Conservation (phyloP, 1,140 invertebrate genomes). For the Meloidogyne floridensis region DNA sequence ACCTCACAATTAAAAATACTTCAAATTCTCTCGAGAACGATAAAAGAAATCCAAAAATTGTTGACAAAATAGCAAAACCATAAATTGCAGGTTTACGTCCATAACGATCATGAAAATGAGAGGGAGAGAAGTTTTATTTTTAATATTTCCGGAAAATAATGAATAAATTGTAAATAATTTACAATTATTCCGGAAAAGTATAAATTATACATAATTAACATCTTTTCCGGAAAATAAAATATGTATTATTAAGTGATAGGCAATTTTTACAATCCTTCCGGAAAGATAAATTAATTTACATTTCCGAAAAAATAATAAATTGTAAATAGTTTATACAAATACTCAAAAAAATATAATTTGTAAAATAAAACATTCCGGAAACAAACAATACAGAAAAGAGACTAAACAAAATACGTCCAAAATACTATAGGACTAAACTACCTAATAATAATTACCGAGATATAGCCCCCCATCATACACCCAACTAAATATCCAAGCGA, state of each 20-base stretch:
- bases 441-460: slow-evolving; percentile 57
- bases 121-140: neutral
- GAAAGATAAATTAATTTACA: too few relatives aligned
- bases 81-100: slow-evolving; percentile 58
- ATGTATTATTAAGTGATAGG: too few relatives aligned
- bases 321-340: neutral
- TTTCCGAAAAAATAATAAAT: neutral
- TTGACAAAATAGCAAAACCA: slow-evolving; percentile 56
- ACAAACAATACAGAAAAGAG: neutral
- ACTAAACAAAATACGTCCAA: slow-evolving; percentile 26
- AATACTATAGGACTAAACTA: too few relatives aligned
- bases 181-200: too few relatives aligned
- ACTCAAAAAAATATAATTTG: too few relatives aligned
- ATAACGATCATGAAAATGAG: slow-evolving; percentile 39
- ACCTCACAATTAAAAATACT: slow-evolving; percentile 62
- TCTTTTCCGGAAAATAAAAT: too few relatives aligned
- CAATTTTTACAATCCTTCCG: too few relatives aligned
- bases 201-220: neutral
- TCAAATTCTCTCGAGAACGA: slow-evolving; percentile 62
- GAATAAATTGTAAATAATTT: too few relatives aligned
- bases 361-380: too few relatives aligned
- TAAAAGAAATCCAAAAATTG: slow-evolving; percentile 62
- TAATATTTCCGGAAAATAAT: neutral
- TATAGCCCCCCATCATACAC: slow-evolving; percentile 60
- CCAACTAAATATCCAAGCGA: slow-evolving; percentile 63